Evolutionary conservation across 1,140 invertebrate genomes (phyloP).

Genomic region (Zaprionus lachaisei): DNA sequence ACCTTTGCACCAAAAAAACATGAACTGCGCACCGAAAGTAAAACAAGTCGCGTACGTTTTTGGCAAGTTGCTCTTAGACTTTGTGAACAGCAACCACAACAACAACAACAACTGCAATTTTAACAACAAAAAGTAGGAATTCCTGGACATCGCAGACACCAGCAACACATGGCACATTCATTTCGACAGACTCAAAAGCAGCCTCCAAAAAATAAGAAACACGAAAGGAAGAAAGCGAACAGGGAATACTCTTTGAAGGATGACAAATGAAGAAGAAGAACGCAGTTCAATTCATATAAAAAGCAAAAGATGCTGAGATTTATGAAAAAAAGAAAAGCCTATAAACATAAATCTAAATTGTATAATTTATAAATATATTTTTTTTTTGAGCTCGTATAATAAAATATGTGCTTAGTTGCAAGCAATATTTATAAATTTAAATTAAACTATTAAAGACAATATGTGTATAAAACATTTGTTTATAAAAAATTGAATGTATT

Average conservation of each 20-base stretch:
- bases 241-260: background rate
- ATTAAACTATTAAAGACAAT: too few relatives aligned
- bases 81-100: background rate
- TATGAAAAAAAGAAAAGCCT: too few relatives aligned
- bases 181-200: constrained; percentile 22
- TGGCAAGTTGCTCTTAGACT: constrained; percentile 17
- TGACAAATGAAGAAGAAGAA: background rate
- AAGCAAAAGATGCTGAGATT: too few relatives aligned
- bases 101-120: background rate
- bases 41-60: constrained; percentile 50
- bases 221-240: background rate
- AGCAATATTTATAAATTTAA: too few relatives aligned
- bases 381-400: too few relatives aligned
- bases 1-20: background rate
- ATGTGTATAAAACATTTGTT: too few relatives aligned
- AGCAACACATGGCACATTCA: constrained; percentile 60
- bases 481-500: too few relatives aligned
- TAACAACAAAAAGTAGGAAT: constrained; percentile 53
- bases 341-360: too few relatives aligned
- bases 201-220: constrained; percentile 10
- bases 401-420: too few relatives aligned
- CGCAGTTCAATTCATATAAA: too few relatives aligned
- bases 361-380: too few relatives aligned
- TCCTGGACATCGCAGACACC: constrained; percentile 45
- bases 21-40: background rate